Evolutionary conservation across 2,113 vertebrate species (phyloP), one percentile per base, ranked within the genome.

Genomic region (Cnemophilus loriae): DNA sequence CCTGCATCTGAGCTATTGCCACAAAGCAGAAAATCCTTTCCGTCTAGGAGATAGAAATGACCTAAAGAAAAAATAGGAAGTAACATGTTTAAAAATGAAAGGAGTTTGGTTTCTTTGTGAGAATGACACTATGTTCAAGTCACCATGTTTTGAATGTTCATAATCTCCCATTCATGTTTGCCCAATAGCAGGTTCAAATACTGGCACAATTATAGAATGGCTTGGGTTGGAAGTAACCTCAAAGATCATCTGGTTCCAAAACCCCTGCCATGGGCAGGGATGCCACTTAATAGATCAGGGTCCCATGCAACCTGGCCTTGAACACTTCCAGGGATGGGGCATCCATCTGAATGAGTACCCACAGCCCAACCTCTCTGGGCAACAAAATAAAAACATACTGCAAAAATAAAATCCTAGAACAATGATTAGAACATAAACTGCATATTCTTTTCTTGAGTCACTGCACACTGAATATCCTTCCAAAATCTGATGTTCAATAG

Each of bases 1-100:
- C 99, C 99, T 89, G 99, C 98, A 95, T 98, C 98, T 92, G 96
- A 96, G 93, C 95, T 96, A 47, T 96, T 97, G 74, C 99, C 99
- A 98, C 99, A 99, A 85, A 99, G 98, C 70, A 99, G 96, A 93
- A 98, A 97, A 96, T 99, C 98, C 37, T 84, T 97, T 83, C 96
- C 98, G 55, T 98, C 95, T 95, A 97, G 10, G 42, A 26, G 96
- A 92, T 98, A 98, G 88, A 98, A 97, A 91, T 98, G 82, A 15
- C 49, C 98, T 98, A 96, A 95, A 90, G 33, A 24, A 90, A 96
- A 91, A 68, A 32, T 3, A 49, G 19, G 4, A 79, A 61, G n/a
- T 1, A 7, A 74, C 6, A 57, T 3, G 7, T 69, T 77, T 69
- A 95, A 18, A 64, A 68, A 65, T 1, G 0, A 33, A 46, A 92